Evolutionary conservation across 1,140 invertebrate species (phyloP), one percentile per base, ranked within the genome.

Genomic region (Heliconius melpomene): DNA sequence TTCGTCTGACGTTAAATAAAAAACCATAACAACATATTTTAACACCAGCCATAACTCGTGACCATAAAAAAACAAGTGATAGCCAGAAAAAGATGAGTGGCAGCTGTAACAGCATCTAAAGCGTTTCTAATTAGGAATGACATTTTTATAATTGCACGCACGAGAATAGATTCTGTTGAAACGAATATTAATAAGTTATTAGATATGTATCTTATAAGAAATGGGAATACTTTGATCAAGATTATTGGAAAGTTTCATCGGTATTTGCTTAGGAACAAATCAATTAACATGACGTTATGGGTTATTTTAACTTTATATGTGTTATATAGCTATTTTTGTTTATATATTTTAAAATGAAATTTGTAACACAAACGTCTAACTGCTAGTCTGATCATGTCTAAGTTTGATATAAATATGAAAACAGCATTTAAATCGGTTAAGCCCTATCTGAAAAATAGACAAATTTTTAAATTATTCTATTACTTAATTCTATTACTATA

Each of bases 91-190:
- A 86, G 54, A 83, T 86, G 84, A 89, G 79, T 84, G 84, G 83
- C 89, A 89, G 82, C 84, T 84, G 77, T 83, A 82, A 85, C 80
- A 50, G 76, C 79, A 86, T 86, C 83, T 83, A 90, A 87, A 86
- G 72, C 86, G 85, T 88, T 86, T 86, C 86, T 89, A 91, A 93
- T 93, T 86, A 90, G 84, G 88, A 90, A 85, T 90, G 90, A 91
- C 89, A 91, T 76, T 87, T 89, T 87, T 87, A 88, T 93, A 91
- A 93, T 93, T 90, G 60, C 60, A 29, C 60, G 11, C 11, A 66
- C 9, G 23, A 9, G 40, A 70, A 77, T 46, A 77, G 23, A 77
- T 40, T 60, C 13, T 23, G 60, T 66, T 66, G 26, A 66, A 23
- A 5, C 13, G 23, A 66, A 66, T 66, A 66, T 66, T 66, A 66